Percentiles rank a stretch among this genome's conserved stretches.
Evolutionary conservation across 2,797 vertebrate genomes (phyloP).

Genomic region (Stomatorhinus walkeri): DNA sequence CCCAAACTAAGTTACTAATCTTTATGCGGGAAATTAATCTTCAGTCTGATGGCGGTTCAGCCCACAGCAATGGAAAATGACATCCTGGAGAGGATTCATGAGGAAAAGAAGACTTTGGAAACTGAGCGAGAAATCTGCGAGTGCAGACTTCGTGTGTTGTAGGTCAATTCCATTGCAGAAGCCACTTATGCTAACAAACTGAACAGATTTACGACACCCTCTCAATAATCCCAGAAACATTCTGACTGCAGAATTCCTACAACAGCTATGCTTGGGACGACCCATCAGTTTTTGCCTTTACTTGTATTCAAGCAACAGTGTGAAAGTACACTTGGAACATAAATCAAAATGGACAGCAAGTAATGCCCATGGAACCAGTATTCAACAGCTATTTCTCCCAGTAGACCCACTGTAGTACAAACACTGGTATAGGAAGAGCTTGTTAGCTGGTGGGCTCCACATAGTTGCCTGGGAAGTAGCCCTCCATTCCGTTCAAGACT

Average conservation of each 20-base stretch:
- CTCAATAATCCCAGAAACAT: background rate
- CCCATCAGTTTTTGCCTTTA: background rate
- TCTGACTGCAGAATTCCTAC: background rate
- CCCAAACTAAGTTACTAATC: background rate
- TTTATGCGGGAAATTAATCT: background rate
- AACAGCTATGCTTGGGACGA: background rate
- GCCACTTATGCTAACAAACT: background rate
- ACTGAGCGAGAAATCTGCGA: background rate
- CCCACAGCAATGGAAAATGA: background rate
- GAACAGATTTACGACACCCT: background rate
- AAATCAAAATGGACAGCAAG: background rate
- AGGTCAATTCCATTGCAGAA: background rate
- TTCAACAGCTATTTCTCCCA: background rate
- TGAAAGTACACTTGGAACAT: background rate
- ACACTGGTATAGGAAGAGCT: background rate
- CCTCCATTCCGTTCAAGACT: conserved; percentile 37
- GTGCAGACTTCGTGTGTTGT: background rate
- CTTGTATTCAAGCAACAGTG: background rate
- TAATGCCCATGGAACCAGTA: background rate
- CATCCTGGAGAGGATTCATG: background rate
- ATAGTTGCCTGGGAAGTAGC: conserved; percentile 62
- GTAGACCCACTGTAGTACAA: background rate
- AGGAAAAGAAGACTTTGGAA: background rate
- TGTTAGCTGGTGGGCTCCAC: conserved; percentile 44
- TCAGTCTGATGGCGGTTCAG: background rate